A percentile compares a stretch with the other conserved stretches of the same genome.
These are phyloP conservation scores for Diprion similis DNA, from an alignment of 1,140 invertebrate species.

Conservation along the genomic window DNA sequence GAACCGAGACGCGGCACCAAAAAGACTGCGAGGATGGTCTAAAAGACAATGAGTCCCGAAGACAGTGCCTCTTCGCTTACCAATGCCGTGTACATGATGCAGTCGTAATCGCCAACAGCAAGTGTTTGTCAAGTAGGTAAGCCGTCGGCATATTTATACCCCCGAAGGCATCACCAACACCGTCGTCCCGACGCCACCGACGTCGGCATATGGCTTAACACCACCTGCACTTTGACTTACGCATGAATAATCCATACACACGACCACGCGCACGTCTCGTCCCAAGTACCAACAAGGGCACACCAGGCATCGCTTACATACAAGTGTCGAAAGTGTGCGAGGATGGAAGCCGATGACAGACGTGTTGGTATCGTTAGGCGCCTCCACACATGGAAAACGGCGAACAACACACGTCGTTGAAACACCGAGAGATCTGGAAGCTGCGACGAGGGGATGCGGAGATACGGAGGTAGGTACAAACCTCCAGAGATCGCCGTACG, in stretches of 20 bases:
- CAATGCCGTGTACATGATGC: conserved; percentile 7
- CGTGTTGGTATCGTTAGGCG: background rate
- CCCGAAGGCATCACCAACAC: conserved; percentile 6
- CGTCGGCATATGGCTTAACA: background rate
- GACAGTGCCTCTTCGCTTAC: background rate
- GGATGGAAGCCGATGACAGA: background rate
- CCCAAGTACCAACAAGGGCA: background rate
- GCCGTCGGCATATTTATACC: conserved; percentile 2
- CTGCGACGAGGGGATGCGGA: background rate
- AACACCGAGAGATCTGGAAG: background rate
- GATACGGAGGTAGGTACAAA: background rate
- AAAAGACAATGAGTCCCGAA: too few species aligned
- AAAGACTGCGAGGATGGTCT: too few species aligned
- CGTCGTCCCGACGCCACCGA: background rate
- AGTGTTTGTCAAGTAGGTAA: background rate
- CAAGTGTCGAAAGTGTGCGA: background rate
- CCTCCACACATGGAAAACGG: background rate
- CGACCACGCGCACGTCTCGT: background rate
- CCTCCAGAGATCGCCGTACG: background rate
- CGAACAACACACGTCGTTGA: background rate
- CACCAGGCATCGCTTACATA: background rate
- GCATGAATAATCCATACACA: background rate
- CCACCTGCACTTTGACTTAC: background rate
- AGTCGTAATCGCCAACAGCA: conserved; percentile 3
- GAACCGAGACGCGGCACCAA: too few species aligned